phyloP scores from a whole-genome alignment of 2,113 vertebrate genomes.

The Rhinoptilus africanus region DNA sequence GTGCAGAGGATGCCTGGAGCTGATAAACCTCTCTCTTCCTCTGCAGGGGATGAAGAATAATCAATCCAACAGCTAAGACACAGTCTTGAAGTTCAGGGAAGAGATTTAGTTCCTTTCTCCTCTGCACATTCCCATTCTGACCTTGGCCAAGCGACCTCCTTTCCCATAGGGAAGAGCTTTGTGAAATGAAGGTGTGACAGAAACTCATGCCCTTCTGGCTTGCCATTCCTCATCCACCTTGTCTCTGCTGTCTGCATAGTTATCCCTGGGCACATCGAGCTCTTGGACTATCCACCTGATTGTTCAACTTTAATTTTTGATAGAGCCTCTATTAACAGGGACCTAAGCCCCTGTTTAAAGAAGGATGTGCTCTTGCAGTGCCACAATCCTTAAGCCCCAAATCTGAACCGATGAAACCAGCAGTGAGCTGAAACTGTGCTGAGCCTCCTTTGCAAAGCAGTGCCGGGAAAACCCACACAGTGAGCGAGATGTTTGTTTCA shows the following conservation, averaged over 20 bases:
- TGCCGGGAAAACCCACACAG: neutral
- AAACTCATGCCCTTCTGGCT: neutral
- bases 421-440: neutral
- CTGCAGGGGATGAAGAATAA: neutral
- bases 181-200: neutral
- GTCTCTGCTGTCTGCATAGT: neutral
- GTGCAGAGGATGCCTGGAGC: neutral
- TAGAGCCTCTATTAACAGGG: neutral
- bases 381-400: neutral
- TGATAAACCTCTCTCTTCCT: neutral
- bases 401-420: neutral
- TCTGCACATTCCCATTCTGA: neutral
- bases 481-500: rapidly evolving
- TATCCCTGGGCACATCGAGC: neutral
- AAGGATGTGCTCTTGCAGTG: neutral
- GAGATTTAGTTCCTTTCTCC: neutral
- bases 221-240: neutral
- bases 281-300: neutral
- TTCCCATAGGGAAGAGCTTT: neutral
- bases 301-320: neutral
- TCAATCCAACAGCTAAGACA: neutral
- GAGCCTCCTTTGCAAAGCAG: neutral
- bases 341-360: neutral
- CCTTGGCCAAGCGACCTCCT: neutral
- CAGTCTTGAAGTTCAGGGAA: neutral